Percentiles rank a stretch among this genome's conserved stretches.
Evolutionary conservation across 2,113 vertebrate species (phyloP).

Genomic region (Lagopus leucura): DNA sequence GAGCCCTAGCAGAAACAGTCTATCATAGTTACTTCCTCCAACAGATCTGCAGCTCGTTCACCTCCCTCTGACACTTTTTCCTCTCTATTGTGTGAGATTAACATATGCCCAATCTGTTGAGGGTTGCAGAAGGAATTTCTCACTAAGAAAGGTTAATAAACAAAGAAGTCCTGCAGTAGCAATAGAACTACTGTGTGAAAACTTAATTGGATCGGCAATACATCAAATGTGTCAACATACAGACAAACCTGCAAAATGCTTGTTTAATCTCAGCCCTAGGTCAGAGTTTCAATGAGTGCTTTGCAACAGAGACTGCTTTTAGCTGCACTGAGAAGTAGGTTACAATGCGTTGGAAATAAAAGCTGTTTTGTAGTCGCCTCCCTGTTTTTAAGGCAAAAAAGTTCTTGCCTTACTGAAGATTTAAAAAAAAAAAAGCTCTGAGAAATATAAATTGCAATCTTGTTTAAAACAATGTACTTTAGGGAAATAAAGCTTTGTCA

Average conservation of each 20-base stretch:
- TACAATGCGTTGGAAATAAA: slow-evolving; percentile 26
- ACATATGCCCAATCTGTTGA: slow-evolving; percentile 34
- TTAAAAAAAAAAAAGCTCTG: background rate
- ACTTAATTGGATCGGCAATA: slow-evolving; percentile 63
- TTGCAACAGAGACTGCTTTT: slow-evolving; percentile 12
- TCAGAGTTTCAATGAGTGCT: slow-evolving; percentile 5
- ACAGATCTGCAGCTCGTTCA: background rate
- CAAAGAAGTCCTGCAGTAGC: slow-evolving; percentile 50
- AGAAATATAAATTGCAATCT: background rate
- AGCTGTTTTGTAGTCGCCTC: background rate
- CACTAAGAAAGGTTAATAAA: slow-evolving; percentile 49
- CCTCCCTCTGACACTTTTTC: background rate
- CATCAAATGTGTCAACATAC: slow-evolving; percentile 25
- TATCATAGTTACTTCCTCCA: background rate
- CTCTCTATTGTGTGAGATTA: background rate
- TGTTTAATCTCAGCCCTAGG: slow-evolving; percentile 32
- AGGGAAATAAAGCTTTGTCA: background rate
- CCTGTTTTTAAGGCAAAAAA: background rate
- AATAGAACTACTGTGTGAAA: slow-evolving; percentile 51
- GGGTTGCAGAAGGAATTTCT: slow-evolving; percentile 13
- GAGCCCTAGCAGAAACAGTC: background rate
- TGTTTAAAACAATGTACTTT: background rate
- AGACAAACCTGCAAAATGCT: slow-evolving; percentile 10
- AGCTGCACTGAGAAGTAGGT: background rate
- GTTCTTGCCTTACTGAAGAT: background rate